Evolutionary conservation across 2,888 invertebrate species (phyloP), one percentile per base, ranked within the genome.

Genomic region (Drosophila acutilabella): DNA sequence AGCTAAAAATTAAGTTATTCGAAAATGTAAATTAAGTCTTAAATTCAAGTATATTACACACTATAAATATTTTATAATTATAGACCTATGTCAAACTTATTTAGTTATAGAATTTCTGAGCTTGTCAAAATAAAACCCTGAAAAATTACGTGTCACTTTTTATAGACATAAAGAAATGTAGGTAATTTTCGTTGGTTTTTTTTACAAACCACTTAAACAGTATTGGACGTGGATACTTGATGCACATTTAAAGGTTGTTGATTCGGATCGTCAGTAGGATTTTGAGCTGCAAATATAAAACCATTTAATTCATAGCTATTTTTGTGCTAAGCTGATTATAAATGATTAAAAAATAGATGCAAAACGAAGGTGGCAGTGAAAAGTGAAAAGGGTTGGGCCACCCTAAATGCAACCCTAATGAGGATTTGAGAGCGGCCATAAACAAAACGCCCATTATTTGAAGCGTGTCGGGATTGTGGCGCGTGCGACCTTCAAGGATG

Each of bases 401-500:
- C 64, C 61, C 51, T 61, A 50, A 42, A 36, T 8, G 53, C 36
- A 47, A 72, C 68, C 75, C 78, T 73, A 83, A 83, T 89, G 88
- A 84, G 88, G 83, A 82, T 86, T 64, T 76, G 71, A 79, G 76
- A 60, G 50, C 73, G 65, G 72, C 84, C 87, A 87, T 85, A 86
- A 88, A 85, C 88, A 88, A 74, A 88, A 85, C 88, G 80, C 86
- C 88, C 86, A 86, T 88, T 85, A 81, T 74, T 74, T 74, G 84
- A 74, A 74, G 64, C 76, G 67, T 47, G 61, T 51, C 62, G 59
- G 72, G 64, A 54, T 41, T 40, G 11, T 64, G 78, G 38, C 84
- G 82, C 82, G 82, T 82, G 89, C 87, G 84, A 77, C 89, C 84
- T 88, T 83, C 87, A 86, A 88, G 82, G 78, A 83, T 68, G 84